Conservation (phyloP, 2,797 vertebrate genomes). For the Fistularia commersonii region DNA sequence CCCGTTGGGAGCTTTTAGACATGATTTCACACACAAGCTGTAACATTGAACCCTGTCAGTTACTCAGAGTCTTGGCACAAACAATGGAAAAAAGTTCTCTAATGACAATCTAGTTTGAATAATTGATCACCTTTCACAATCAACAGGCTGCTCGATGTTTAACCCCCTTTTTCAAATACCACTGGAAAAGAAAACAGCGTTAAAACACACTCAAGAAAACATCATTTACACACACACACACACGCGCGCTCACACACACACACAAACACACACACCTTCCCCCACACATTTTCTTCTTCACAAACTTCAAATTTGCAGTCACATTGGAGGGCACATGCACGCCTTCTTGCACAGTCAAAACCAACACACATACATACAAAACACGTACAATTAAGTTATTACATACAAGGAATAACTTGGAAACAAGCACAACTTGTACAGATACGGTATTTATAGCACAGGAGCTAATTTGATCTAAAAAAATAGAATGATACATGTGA, state of each 20-base stretch:
- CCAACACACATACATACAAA: constrained; percentile 4
- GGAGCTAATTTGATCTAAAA: no score
- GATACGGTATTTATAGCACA: no score
- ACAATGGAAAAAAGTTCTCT: constrained; percentile 14
- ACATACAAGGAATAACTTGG: not conserved
- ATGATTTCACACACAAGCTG: constrained; percentile 3
- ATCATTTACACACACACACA: constrained; percentile 10
- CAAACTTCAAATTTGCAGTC: not conserved
- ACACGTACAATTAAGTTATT: not conserved
- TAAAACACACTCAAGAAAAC: constrained; percentile 52
- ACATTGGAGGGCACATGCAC: not conserved
- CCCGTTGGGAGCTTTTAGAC: not conserved
- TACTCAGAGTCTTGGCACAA: constrained; percentile 19
- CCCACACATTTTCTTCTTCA: not conserved
- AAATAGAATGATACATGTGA: no score
- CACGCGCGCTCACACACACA: constrained; percentile 2
- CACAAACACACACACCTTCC: constrained; percentile 7
- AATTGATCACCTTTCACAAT: constrained; percentile 68
- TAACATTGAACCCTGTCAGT: constrained; percentile 1
- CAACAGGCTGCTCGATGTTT: constrained; percentile 67
- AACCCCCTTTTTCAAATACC: constrained; percentile 55
- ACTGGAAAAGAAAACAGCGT: constrained; percentile 66
- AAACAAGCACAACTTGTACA: not conserved
- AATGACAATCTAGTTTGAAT: constrained; percentile 37
- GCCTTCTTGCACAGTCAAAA: constrained; percentile 1